Percentiles rank a stretch among this genome's conserved stretches.
Evolutionary conservation across 2,113 vertebrate genomes (phyloP).

Genomic region (Hydrolagus affinis): DNA sequence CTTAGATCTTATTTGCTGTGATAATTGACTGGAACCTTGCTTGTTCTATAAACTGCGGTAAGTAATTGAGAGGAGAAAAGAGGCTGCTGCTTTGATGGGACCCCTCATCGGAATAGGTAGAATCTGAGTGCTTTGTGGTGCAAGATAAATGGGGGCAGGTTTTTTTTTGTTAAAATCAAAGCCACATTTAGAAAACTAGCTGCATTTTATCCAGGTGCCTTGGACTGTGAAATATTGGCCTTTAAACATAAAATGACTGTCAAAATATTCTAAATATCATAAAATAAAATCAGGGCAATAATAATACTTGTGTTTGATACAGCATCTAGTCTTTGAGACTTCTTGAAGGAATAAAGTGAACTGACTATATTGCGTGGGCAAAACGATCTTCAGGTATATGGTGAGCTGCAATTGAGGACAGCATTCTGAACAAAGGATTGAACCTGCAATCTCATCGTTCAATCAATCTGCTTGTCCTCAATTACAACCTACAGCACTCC

Average conservation of each 20-base stretch:
- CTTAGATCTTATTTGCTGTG: neutral
- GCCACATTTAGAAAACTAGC: neutral
- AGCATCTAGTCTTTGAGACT: no score
- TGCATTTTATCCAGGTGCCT: neutral
- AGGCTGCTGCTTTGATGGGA: no score
- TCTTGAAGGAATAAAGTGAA: no score
- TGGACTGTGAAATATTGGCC: neutral
- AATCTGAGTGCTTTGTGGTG: no score
- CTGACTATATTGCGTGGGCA: no score
- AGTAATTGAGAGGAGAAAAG: no score
- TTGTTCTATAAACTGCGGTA: no score
- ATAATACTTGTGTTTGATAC: no score
- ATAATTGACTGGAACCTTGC: no score
- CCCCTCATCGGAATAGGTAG: no score
- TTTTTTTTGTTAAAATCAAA: neutral
- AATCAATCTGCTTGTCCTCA: conserved; percentile 13
- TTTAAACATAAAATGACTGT: neutral
- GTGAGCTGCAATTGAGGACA: neutral
- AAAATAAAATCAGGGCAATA: neutral
- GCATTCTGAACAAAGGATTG: neutral
- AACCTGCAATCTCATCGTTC: conserved; percentile 5
- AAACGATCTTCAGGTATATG: no score
- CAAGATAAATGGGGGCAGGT: no score
- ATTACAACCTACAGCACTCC: conserved; percentile 17
- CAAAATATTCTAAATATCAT: neutral